Evolutionary conservation across 2,888 invertebrate species (phyloP), one percentile per base, ranked within the genome.

Genomic region (Eupithecia insigniata): DNA sequence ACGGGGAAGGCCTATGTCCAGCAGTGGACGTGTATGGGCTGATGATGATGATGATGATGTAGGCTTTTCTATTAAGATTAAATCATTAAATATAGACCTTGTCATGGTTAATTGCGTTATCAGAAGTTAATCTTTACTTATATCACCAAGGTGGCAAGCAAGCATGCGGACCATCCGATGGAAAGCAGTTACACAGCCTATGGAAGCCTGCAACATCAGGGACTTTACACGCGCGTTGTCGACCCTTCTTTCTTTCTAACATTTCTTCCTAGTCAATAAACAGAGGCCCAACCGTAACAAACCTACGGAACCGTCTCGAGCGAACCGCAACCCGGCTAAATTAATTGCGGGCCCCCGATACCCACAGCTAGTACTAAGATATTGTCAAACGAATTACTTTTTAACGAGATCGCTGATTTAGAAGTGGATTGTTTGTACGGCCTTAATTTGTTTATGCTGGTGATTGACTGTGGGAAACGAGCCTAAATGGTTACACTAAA

Each of bases 261-360:
- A 6, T 30, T 30, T 30, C 30, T 30, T 60, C n/a, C 43, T 67
- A 26, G 51, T 61, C 12, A 16, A 22, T 10, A 30, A 30, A 71
- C 28, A 36, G 18, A 51, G 84, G 6, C 16, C 74, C 67, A 86
- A 89, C 83, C 76, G 83, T 85, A 87, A 80, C 78, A 67, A 7
- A 78, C 74, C 85, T 77, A 69, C 69, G 78, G 79, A 83, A 87
- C 89, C 87, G 88, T 88, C 90, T 91, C 86, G 83, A 88, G 87
- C 84, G 85, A 84, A 89, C 92, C 92, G 85, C 93, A 91, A 84
- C 81, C 89, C 88, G 85, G 82, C 87, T 84, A 87, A 91, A 93
- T 93, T 92, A 93, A 93, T 93, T 90, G 90, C 89, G 87, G 84
- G 82, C 82, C 89, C 85, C 85, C 65, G 83, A 85, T 83, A 85